Base-by-base conservation (phyloP, 1,140 invertebrate genomes). In the Muscidifurax raptorellus region DNA sequence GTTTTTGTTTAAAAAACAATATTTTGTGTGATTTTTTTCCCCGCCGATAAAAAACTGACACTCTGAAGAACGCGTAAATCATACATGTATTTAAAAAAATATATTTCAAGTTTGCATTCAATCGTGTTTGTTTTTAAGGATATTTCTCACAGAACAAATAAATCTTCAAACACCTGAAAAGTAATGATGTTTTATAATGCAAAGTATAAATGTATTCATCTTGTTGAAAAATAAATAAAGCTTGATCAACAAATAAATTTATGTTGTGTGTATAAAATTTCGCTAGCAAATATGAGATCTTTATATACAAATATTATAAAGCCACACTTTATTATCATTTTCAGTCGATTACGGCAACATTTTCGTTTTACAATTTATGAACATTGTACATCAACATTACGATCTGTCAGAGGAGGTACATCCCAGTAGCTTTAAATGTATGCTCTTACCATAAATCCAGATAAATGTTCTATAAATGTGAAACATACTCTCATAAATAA, bases 201-300 rank as follows among this genome's bases (percentile, higher is more conserved):
- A 59, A 59, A n/a, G 18, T 59, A 22, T n/a, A 5, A 1, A 59
- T 59, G 52, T 59, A 59, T 6, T 59, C 18, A n/a, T 59, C 15
- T 59, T 7, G 22, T 59, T 59, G 18, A 59, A 59, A 59, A 59
- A 59, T 6, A 59, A n/a, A 59, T 59, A 59, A 67, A 12, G 25
- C 66, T 80, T 69, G 9, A 71, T 44, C 67, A 22, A 25, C 36
- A 47, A 69, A 67, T 40, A 36, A 69, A n/a, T 25, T 44, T 80
- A 71, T 28, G 44, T 10, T 9, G 36, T 47, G 25, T 71, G 36
- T 71, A 47, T 28, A 81, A 18, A 30, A 52, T 32, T 81, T 32
- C 15, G 22, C 25, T 72, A 52, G 27, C 12, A 22, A 72, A 72
- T 72, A 59, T 77, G 13, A 59, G 22, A 52, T 15, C 75, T 12